A percentile compares a stretch with the other conserved stretches of the same genome.
Conservation (phyloP, 2,113 vertebrate genomes). For the Oryzias javanicus region DNA sequence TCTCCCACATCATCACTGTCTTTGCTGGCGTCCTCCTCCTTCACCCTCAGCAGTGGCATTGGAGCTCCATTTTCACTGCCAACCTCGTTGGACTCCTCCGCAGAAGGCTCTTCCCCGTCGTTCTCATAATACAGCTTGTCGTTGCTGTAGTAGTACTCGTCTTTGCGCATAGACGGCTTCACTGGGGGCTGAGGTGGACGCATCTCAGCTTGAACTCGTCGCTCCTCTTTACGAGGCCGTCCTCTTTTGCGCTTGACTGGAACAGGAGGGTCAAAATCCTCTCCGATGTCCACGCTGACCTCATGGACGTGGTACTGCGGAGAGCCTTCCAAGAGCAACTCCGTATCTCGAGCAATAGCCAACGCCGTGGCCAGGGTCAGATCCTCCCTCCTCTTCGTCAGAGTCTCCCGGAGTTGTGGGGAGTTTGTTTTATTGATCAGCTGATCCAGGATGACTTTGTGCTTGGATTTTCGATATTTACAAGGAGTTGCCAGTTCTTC, state of each 20-base stretch:
- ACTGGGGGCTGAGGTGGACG: neutral
- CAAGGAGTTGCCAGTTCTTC: slow-evolving; percentile 47
- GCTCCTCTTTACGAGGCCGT: slow-evolving; percentile 41
- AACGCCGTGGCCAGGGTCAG: slow-evolving; percentile 47
- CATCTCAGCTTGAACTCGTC: neutral
- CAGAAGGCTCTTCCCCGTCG: neutral
- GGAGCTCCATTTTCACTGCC: neutral
- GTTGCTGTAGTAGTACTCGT: slow-evolving; percentile 14
- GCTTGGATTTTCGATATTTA: slow-evolving; percentile 14
- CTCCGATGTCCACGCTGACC: slow-evolving; percentile 55
- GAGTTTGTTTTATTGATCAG: slow-evolving; percentile 56
- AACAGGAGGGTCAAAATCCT: slow-evolving; percentile 34
- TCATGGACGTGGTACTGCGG: slow-evolving; percentile 42
- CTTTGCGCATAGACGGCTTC: slow-evolving; percentile 7
- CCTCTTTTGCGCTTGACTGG: slow-evolving; percentile 43
- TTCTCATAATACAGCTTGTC: slow-evolving; percentile 3
- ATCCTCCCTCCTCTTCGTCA: slow-evolving; percentile 24
- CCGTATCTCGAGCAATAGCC: slow-evolving; percentile 43
- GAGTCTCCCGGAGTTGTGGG: slow-evolving; percentile 38
- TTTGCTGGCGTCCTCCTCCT: slow-evolving; percentile 2
- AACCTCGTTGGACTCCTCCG: neutral
- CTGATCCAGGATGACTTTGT: slow-evolving; percentile 53
- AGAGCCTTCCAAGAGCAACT: slow-evolving; percentile 19
- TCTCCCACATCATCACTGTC: neutral
- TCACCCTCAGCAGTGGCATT: neutral